A percentile compares a stretch with the other conserved stretches of the same genome.
Evolutionary conservation across 2,113 vertebrate genomes (phyloP).

Genomic region (Chaetodon trifascialis): DNA sequence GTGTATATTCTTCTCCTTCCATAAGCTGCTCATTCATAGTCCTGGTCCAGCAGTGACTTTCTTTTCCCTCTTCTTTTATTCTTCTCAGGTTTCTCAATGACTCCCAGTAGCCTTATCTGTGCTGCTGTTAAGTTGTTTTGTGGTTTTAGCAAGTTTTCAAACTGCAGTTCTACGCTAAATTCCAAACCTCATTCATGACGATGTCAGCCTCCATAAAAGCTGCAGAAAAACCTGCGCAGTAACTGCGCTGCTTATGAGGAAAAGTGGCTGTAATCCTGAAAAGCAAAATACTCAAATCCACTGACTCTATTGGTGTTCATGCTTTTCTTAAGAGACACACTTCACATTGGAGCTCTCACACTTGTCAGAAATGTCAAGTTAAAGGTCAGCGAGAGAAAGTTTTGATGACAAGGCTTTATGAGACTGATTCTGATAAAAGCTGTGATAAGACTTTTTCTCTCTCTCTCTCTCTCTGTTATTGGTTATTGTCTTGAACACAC

Average conservation of each 20-base stretch:
- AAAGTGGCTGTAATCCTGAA: neutral
- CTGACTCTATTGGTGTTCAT: neutral
- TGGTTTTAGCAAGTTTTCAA: conserved; percentile 54
- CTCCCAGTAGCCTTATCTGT: conserved; percentile 45
- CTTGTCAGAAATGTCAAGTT: conserved; percentile 35
- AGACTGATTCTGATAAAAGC: conserved; percentile 27
- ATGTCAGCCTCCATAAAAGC: conserved; percentile 32
- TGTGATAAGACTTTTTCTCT: conserved; percentile 6
- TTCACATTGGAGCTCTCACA: neutral
- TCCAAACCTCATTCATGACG: conserved; percentile 26
- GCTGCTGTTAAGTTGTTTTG: conserved; percentile 54
- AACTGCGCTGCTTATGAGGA: neutral
- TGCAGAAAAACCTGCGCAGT: neutral
- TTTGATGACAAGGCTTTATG: conserved; percentile 19
- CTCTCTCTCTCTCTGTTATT: neutral
- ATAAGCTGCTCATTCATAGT: conserved; percentile 32
- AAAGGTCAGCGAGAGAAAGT: conserved; percentile 39
- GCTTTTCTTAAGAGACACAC: neutral
- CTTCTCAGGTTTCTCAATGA: conserved; percentile 52
- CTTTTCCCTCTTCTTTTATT: conserved; percentile 32
- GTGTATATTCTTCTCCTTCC: conserved; percentile 2
- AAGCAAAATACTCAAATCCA: neutral
- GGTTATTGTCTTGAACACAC: conserved; percentile 7
- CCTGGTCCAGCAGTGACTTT: neutral
- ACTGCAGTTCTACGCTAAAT: conserved; percentile 24